phyloP scores from a whole-genome alignment of 2,888 invertebrate species.

The Germaria angustata region DNA sequence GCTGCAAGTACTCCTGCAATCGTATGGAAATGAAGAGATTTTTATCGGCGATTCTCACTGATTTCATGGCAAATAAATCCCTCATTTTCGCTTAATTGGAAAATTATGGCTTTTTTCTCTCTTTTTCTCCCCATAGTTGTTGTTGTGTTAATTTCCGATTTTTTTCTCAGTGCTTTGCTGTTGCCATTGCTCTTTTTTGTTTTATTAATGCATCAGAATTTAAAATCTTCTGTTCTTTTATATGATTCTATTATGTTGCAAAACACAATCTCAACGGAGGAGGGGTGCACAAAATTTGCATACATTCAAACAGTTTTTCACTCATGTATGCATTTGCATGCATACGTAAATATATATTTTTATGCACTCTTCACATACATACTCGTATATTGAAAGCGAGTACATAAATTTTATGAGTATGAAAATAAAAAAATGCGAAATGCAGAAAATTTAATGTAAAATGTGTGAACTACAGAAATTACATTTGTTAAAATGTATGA shows the following conservation, averaged over 20 bases:
- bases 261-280: too few species aligned
- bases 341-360: too few species aligned
- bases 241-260: too few species aligned
- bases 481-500: constrained; percentile 60
- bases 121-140: neutral
- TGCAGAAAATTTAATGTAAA: constrained; percentile 50
- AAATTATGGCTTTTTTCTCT: constrained; percentile 76
- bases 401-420: constrained; percentile 51
- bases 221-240: constrained; percentile 7
- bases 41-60: constrained; percentile 80
- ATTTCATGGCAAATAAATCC: constrained; percentile 81
- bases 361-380: constrained; percentile 34
- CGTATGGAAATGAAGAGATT: constrained; percentile 77
- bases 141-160: constrained; percentile 32
- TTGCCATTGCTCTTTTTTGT: neutral
- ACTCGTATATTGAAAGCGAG: constrained; percentile 50
- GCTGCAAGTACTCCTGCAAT: constrained; percentile 29
- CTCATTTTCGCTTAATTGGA: constrained; percentile 81
- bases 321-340: constrained; percentile 7
- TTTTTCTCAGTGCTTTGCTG: constrained; percentile 22
- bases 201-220: neutral
- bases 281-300: too few species aligned
- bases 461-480: constrained; percentile 69
- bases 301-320: constrained; percentile 27
- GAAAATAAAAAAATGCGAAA: constrained; percentile 8